phyloP scores from a whole-genome alignment of 2,888 invertebrate species.

The Gerris lacustris region DNA sequence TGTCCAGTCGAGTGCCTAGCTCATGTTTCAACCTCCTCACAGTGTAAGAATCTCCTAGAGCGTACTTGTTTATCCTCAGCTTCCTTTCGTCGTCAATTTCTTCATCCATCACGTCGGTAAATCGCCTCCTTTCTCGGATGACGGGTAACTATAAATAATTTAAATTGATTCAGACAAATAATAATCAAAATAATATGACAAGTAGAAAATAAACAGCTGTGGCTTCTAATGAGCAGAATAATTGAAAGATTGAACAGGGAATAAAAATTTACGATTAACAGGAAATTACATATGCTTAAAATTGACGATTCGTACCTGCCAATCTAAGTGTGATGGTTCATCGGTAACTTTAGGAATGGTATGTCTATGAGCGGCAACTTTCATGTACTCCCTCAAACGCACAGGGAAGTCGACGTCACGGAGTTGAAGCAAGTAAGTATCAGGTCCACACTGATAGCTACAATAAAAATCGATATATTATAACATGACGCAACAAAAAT shows the following conservation, averaged over 20 bases:
- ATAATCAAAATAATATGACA: neutral
- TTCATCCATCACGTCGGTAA: conserved; percentile 90
- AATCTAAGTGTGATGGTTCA: conserved; percentile 42
- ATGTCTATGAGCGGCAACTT: conserved; percentile 70
- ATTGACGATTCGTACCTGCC: conserved; percentile 44
- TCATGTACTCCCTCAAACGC: conserved; percentile 82
- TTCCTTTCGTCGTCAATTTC: conserved; percentile 84
- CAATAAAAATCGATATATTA: conserved; percentile 22
- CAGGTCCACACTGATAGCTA: conserved; percentile 92
- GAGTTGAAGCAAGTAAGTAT: conserved; percentile 86
- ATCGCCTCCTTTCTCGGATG: conserved; percentile 77
- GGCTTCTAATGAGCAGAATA: too few relatives aligned
- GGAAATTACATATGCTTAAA: too few relatives aligned
- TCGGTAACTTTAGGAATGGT: conserved; percentile 41
- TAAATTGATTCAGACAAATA: neutral
- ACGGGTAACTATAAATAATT: conserved; percentile 54
- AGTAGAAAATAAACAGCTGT: neutral
- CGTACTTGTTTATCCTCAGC: conserved; percentile 66
- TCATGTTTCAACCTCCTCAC: conserved; percentile 69
- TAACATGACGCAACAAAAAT: too few relatives aligned
- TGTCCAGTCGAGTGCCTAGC: conserved; percentile 70
- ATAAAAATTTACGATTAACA: too few relatives aligned
- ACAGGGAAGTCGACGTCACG: conserved; percentile 92
- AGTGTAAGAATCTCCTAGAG: conserved; percentile 51
- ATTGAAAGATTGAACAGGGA: too few relatives aligned